A percentile compares a stretch with the other conserved stretches of the same genome.
These are phyloP conservation scores for Bombus ignitus DNA, from an alignment of 1,140 invertebrate species.

Conservation along the genomic window DNA sequence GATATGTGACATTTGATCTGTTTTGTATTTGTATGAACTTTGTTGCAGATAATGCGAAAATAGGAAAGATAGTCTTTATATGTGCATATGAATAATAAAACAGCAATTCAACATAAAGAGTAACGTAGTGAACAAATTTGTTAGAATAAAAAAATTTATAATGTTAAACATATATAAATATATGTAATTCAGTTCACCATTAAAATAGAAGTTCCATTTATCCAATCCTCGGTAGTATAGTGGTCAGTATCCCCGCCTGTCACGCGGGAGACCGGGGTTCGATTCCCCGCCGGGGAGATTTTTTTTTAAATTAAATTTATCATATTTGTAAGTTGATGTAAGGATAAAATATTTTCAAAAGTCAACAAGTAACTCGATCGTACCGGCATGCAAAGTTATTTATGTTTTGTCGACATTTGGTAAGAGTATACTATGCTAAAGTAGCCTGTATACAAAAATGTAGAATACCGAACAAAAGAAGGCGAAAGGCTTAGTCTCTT, in stretches of 20 bases:
- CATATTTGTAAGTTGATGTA: too few relatives aligned
- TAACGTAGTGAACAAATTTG: background rate
- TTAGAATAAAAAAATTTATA: too few relatives aligned
- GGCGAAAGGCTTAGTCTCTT: too few relatives aligned
- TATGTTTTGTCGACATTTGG: too few relatives aligned
- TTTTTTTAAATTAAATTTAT: background rate
- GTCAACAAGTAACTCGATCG: too few relatives aligned
- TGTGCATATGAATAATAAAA: background rate
- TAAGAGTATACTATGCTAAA: too few relatives aligned
- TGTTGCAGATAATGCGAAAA: background rate
- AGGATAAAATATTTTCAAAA: too few relatives aligned
- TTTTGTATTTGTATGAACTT: background rate
- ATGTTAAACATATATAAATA: background rate
- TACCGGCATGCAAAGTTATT: too few relatives aligned
- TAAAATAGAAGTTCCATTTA: background rate
- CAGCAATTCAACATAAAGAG: background rate
- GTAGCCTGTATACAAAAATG: too few relatives aligned
- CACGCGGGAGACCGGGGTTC: slow-evolving; percentile 10
- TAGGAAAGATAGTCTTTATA: background rate
- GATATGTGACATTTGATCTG: background rate
- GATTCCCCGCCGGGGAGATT: background rate
- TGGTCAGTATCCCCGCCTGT: slow-evolving; percentile 8
- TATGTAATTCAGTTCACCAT: background rate
- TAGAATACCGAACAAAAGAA: too few relatives aligned
- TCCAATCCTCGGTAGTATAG: background rate